A percentile compares a stretch with the other conserved stretches of the same genome.
These are phyloP conservation scores for Drosophila seclusa DNA, from an alignment of 2,888 invertebrate genomes.

Conservation along the genomic window DNA sequence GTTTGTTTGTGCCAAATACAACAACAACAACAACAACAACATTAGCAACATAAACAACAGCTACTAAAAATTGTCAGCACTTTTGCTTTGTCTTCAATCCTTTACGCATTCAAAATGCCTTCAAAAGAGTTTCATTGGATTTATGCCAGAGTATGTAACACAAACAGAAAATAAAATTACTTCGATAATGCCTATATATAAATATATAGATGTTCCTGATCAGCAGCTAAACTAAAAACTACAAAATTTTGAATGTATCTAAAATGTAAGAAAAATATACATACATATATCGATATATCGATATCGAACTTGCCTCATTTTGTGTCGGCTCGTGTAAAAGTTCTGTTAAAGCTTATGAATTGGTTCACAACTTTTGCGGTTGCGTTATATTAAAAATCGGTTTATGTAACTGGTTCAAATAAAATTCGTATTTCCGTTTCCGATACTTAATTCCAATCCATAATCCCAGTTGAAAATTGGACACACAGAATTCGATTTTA, in stretches of 20 bases:
- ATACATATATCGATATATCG: no score
- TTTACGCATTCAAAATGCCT: not conserved
- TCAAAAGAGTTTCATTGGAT: not conserved
- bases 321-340: not conserved
- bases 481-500: not conserved
- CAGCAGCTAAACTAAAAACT: not conserved
- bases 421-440: not conserved
- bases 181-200: not conserved
- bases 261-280: not conserved
- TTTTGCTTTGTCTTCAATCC: not conserved
- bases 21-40: slow-evolving; percentile 5
- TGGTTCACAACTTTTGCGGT: not conserved
- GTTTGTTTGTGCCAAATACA: slow-evolving; percentile 27
- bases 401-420: not conserved
- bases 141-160: not conserved
- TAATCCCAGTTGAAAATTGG: not conserved
- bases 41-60: slow-evolving; percentile 3
- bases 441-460: not conserved
- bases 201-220: not conserved
- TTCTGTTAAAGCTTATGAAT: not conserved
- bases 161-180: not conserved
- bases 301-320: not conserved
- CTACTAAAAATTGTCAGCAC: not conserved
- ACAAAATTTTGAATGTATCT: not conserved
- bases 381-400: not conserved